Conservation (phyloP, 2,888 invertebrate species). For the Aspidiotus destructor region DNA sequence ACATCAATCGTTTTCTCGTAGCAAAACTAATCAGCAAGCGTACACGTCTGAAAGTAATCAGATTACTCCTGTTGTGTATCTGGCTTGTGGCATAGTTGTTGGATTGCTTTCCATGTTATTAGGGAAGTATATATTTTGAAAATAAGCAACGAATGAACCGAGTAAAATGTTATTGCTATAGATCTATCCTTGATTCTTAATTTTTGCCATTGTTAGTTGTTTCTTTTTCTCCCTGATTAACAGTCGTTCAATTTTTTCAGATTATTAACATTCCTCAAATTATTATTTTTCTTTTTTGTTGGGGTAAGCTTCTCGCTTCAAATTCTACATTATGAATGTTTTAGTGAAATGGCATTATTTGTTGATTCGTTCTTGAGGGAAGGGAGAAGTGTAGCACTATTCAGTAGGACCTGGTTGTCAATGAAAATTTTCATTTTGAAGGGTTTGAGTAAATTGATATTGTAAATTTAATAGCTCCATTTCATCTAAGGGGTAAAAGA, state of each 20-base stretch:
- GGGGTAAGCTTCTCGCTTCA: not conserved
- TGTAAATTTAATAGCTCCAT: too few species aligned
- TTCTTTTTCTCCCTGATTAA: not conserved
- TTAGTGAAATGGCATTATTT: not conserved
- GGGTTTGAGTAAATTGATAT: too few species aligned
- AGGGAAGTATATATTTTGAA: slow-evolving; percentile 29
- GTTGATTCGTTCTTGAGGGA: not conserved
- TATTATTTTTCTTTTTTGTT: not conserved
- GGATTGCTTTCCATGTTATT: slow-evolving; percentile 24
- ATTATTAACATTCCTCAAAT: not conserved
- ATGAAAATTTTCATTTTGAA: too few species aligned
- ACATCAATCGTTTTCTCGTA: slow-evolving; percentile 3
- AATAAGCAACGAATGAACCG: not conserved
- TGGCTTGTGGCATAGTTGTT: slow-evolving; percentile 23
- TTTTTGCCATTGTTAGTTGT: slow-evolving; percentile 2
- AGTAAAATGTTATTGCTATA: not conserved
- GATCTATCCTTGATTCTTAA: not conserved
- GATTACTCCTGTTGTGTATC: slow-evolving; percentile 18
- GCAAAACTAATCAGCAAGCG: slow-evolving; percentile 9
- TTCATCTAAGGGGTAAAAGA: too few species aligned
- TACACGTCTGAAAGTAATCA: slow-evolving; percentile 12
- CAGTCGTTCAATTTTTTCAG: not conserved
- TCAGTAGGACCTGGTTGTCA: too few species aligned
- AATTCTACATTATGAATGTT: not conserved
- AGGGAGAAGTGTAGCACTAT: too few species aligned